Base-by-base conservation (phyloP, 2,888 invertebrate species). In the Pelosia muscerda region DNA sequence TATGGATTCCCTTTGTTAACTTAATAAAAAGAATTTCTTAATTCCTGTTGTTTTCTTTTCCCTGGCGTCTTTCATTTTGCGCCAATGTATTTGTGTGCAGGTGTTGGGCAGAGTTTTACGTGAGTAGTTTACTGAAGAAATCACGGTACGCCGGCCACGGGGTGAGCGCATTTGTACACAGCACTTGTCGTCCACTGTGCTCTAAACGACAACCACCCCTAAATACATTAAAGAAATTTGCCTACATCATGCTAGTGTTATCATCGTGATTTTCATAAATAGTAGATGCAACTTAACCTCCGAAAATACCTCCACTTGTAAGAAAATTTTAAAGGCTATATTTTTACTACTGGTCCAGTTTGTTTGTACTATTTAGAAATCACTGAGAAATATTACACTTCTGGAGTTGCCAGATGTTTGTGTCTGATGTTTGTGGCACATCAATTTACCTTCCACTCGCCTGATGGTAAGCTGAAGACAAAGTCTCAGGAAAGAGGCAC, bases 101-200 rank as follows among this genome's bases (percentile, higher is more conserved):
- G 90, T 90, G 90, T 82, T 84, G 86, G 87, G 84, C 83, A 81
- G 83, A 84, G 83, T 85, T 88, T 86, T 90, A 92, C 91, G 91
- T 92, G 91, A 91, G 88, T 83, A 86, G 88, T 86, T 86, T 92
- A 87, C 89, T 83, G 84, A 91, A 87, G 90, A 87, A 90, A 90
- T 91, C 89, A 87, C 87, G 85, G 78, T 81, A 76, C 86, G 84
- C 78, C 80, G 76, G 76, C 76, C 78, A 72, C 60, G 75, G 73
- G 65, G 72, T 66, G 66, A 9, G 77, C 73, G 70, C 79, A 81
- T 81, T 83, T 79, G 72, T 77, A 79, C 77, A 81, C 71, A 72
- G 72, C 73, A 73, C 77, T 79, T 79, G 76, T 81, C 81, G 74
- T 67, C 58, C 69, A 64, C 68, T 71, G 63, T 59, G 34, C 71